Conservation (phyloP, 2,797 vertebrate species). For the Carapus acus region DNA sequence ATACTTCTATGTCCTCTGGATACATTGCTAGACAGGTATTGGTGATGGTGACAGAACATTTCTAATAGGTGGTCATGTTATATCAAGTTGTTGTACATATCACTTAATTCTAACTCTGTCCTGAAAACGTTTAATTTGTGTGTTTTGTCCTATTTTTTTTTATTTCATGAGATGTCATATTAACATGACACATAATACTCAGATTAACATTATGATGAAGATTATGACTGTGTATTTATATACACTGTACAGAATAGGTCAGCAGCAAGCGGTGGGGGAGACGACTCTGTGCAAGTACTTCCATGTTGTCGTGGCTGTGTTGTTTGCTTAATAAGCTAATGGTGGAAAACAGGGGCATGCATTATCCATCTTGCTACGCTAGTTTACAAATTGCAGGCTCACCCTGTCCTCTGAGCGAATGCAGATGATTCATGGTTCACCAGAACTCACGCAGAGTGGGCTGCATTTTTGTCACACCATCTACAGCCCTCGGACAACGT, state of each 20-base stretch:
- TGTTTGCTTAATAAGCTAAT: slow-evolving; percentile 27
- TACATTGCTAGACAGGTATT: slow-evolving; percentile 27
- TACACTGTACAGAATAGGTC: too few relatives aligned
- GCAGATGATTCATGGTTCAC: slow-evolving; percentile 48
- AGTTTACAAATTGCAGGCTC: slow-evolving; percentile 50
- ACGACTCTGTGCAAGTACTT: too few relatives aligned
- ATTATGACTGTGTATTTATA: too few relatives aligned
- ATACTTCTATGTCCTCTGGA: slow-evolving; percentile 36
- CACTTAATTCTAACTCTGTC: slow-evolving; percentile 4
- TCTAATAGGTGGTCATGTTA: slow-evolving; percentile 4
- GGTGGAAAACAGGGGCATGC: slow-evolving; percentile 49
- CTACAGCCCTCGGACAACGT: slow-evolving; percentile 43
- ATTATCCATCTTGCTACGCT: slow-evolving; percentile 52
- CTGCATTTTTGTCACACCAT: slow-evolving; percentile 56
- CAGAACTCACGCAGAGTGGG: slow-evolving; percentile 39
- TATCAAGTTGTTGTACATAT: slow-evolving; percentile 18
- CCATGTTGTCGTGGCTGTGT: slow-evolving; percentile 23
- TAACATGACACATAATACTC: too few relatives aligned
- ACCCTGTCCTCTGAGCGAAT: slow-evolving; percentile 39
- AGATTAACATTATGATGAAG: too few relatives aligned
- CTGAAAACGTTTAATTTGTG: too few relatives aligned
- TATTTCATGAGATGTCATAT: too few relatives aligned
- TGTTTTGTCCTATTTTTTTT: too few relatives aligned
- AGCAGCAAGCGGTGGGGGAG: too few relatives aligned
- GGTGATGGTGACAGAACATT: background rate